Percentiles rank a stretch among this genome's conserved stretches.
phyloP scores from a whole-genome alignment of 2,113 vertebrate genomes.

The Cololabis saira region DNA sequence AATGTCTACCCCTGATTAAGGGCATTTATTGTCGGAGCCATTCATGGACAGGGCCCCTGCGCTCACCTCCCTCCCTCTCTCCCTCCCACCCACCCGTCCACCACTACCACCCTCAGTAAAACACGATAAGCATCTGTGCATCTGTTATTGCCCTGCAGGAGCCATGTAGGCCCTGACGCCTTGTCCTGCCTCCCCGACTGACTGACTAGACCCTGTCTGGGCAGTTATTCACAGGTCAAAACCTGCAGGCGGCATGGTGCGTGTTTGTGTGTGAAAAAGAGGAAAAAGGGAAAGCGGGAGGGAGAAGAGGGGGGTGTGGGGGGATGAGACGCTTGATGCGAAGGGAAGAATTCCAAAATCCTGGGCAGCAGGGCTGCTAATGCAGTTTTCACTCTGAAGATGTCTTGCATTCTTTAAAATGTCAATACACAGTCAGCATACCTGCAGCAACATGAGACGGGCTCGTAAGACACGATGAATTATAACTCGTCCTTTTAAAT shows the following conservation, averaged over 20 bases:
- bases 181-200: constrained; percentile 70
- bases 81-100: constrained; percentile 1
- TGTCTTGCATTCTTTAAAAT: constrained; percentile 32
- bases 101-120: constrained; percentile 54
- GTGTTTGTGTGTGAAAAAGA: constrained; percentile 41
- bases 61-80: constrained; percentile 9
- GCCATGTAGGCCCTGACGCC: constrained; percentile 58
- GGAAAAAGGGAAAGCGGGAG: constrained; percentile 15
- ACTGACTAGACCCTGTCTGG: constrained; percentile 81
- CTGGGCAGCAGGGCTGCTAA: constrained; percentile 18
- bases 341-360: constrained; percentile 17
- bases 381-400: constrained; percentile 31
- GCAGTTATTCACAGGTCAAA: constrained; percentile 85
- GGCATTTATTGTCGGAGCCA: constrained; percentile 54
- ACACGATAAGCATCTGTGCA: constrained; percentile 77
- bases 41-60: constrained; percentile 43
- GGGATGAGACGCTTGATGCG: constrained; percentile 6
- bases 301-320: not conserved
- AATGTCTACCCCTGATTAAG: constrained; percentile 52
- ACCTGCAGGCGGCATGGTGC: constrained; percentile 78
- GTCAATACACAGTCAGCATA: not conserved
- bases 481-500: too few relatives aligned
- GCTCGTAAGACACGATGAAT: not conserved
- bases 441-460: not conserved
- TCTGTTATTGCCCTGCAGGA: constrained; percentile 70